Evolutionary conservation across 2,797 vertebrate species (phyloP).

Genomic region (Molossus alvarezi): DNA sequence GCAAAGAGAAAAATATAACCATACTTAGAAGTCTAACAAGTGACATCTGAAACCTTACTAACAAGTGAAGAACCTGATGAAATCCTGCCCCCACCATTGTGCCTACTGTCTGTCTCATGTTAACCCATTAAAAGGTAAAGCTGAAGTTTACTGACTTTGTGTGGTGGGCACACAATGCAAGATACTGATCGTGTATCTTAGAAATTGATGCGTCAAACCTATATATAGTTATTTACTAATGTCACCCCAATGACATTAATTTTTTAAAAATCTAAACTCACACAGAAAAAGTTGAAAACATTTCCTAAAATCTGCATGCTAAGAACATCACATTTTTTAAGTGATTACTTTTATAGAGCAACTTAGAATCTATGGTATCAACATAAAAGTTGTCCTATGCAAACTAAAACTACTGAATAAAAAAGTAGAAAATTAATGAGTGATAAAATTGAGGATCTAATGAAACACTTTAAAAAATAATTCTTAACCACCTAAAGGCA

Average conservation of each 20-base stretch:
- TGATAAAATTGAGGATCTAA: slow-evolving; percentile 39
- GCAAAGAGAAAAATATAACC: slow-evolving; percentile 42
- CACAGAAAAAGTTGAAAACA: background rate
- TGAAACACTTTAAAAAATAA: slow-evolving; percentile 14
- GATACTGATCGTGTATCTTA: background rate
- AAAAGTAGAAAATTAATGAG: slow-evolving; percentile 41
- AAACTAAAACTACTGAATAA: background rate
- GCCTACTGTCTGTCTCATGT: background rate
- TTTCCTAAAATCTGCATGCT: background rate
- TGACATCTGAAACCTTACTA: background rate
- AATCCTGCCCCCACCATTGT: background rate
- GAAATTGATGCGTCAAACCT: too few species aligned
- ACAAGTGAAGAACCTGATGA: background rate
- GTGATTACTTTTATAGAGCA: background rate
- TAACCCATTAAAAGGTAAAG: background rate
- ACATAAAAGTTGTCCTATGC: background rate
- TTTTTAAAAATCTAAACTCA: too few species aligned
- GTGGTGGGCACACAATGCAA: background rate
- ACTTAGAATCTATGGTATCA: background rate
- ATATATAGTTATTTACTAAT: too few species aligned
- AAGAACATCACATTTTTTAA: background rate
- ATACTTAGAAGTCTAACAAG: background rate
- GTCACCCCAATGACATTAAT: too few species aligned
- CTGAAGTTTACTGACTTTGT: background rate
- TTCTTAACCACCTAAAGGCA: background rate